Evolutionary conservation across 2,888 invertebrate genomes (phyloP).

Genomic region (Coleophora deauratella): DNA sequence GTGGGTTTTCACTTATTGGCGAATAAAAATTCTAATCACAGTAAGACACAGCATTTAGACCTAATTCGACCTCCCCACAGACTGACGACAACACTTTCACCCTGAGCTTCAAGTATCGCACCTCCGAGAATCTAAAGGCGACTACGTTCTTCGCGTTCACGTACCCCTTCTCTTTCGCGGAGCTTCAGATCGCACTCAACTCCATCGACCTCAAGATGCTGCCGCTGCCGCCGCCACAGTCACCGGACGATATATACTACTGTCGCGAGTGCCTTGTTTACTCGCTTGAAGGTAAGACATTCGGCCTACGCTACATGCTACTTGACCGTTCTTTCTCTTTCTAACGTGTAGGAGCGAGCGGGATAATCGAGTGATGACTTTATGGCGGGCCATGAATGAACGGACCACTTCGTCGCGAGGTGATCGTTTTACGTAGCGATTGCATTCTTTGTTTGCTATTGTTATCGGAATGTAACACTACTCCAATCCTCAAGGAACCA

Average conservation of each 20-base stretch:
- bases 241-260: constrained; percentile 85
- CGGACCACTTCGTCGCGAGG: no score
- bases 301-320: not conserved
- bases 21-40: no score
- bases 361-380: no score
- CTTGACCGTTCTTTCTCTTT: no score
- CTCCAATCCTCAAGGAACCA: no score
- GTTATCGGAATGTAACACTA: no score
- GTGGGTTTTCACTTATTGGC: no score
- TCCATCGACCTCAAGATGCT: constrained; percentile 78
- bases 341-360: no score
- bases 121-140: constrained; percentile 80
- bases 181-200: constrained; percentile 82
- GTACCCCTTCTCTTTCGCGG: constrained; percentile 90
- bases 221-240: constrained; percentile 40
- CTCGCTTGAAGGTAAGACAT: constrained; percentile 79
- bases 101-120: constrained; percentile 81
- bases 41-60: no score
- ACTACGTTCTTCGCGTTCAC: constrained; percentile 93
- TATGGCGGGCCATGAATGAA: no score
- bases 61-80: constrained; percentile 42
- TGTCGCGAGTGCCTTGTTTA: constrained; percentile 85
- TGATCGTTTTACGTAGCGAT: no score
- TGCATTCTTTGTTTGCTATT: no score
- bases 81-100: constrained; percentile 82